These are phyloP conservation scores for Drosophila lutescens DNA, from an alignment of 2,888 invertebrate genomes.

Conservation along the genomic window DNA sequence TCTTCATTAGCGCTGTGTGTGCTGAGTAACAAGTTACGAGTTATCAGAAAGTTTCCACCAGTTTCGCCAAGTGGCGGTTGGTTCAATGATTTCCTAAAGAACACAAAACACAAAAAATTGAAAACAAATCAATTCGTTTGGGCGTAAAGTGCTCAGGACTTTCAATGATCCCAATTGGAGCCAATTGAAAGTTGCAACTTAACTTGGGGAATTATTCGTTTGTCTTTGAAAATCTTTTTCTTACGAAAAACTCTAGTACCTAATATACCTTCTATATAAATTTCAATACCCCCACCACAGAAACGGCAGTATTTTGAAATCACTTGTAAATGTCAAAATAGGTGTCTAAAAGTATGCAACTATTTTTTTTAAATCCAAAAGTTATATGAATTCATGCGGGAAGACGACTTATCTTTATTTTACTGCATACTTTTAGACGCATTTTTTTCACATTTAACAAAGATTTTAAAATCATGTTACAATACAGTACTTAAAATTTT, in stretches of 20 bases:
- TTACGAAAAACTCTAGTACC: background rate
- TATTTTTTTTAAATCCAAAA: too few relatives aligned
- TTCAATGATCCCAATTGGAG: conserved; percentile 53
- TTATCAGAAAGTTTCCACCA: conserved; percentile 36
- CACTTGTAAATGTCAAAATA: too few relatives aligned
- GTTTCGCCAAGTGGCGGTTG: conserved; percentile 33
- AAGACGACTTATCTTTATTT: too few relatives aligned
- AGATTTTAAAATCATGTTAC: too few relatives aligned
- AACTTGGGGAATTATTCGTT: conserved; percentile 9
- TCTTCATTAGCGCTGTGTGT: conserved; percentile 59
- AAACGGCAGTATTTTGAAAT: too few relatives aligned
- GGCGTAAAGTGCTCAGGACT: conserved; percentile 64
- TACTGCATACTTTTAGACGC: too few relatives aligned
- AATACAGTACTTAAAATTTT: too few relatives aligned
- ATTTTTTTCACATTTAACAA: too few relatives aligned
- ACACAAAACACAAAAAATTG: conserved; percentile 47
- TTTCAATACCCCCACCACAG: too few relatives aligned
- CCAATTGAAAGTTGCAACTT: conserved; percentile 50
- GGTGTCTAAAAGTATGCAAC: too few relatives aligned
- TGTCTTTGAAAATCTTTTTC: background rate
- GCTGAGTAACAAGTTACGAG: conserved; percentile 52
- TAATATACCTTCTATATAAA: too few relatives aligned
- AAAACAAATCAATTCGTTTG: conserved; percentile 67
- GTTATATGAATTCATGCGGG: too few relatives aligned
- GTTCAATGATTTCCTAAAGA: conserved; percentile 29